Percentiles rank a stretch among this genome's conserved stretches.
phyloP scores from a whole-genome alignment of 1,140 invertebrate species.

The Panagrolaimus sp. region DNA sequence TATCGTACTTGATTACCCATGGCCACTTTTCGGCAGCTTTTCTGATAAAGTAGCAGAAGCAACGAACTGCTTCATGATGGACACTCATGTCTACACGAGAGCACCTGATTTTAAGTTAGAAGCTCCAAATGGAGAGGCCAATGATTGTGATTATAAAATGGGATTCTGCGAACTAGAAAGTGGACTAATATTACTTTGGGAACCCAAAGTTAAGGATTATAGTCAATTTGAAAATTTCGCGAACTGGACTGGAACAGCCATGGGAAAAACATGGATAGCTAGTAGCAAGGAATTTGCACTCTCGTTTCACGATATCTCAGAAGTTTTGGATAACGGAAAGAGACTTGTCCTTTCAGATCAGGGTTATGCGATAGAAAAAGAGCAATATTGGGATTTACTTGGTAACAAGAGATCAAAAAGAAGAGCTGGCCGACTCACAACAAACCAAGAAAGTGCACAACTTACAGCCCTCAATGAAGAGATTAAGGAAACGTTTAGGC shows the following conservation, averaged over 20 bases:
- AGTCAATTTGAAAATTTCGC: background rate
- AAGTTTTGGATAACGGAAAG: background rate
- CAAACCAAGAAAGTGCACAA: too few species aligned
- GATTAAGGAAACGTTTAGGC: too few species aligned
- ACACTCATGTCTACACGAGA: background rate
- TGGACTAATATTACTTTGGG: background rate
- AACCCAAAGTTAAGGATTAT: background rate
- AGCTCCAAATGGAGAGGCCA: background rate
- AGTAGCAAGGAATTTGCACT: background rate
- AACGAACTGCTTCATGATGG: background rate
- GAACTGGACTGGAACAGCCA: background rate
- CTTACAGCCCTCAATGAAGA: too few species aligned
- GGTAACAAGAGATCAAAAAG: too few species aligned
- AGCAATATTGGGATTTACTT: background rate
- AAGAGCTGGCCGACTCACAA: too few species aligned
- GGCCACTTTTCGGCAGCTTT: slow-evolving; percentile 2
- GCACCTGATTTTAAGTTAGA: background rate
- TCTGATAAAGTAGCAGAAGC: background rate
- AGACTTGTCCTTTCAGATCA: background rate
- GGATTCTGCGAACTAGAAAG: background rate
- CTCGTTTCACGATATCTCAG: background rate
- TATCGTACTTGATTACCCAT: background rate
- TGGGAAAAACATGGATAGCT: background rate
- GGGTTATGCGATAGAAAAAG: background rate
- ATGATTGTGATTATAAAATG: background rate